Evolutionary conservation across 2,113 vertebrate genomes (phyloP), one percentile per base, ranked within the genome.

Genomic region (Passer montanus): DNA sequence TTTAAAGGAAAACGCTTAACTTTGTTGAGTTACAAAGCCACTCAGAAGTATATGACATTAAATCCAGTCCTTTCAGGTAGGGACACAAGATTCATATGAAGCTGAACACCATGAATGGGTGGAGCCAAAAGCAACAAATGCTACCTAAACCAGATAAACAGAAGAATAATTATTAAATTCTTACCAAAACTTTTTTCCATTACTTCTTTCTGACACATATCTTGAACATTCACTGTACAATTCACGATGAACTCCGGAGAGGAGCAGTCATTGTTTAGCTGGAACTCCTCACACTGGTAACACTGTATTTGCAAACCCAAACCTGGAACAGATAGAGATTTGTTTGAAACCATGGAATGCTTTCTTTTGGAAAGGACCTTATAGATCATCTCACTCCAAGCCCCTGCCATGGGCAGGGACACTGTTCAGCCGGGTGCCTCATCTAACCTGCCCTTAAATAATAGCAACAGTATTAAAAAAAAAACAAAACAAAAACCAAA

Each of bases 181-280:
- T 98, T 97, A 99, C 99, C 99, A 14, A 99, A 98, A 76, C 98
- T 98, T 97, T 99, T 98, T 90, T 99, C 98, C 97, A 99, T 98
- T 47, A 99, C 99, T 98, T 99, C 99, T 95, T 99, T 99, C 98
- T 99, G 99, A 94, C 99, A 99, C 98, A 99, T 99, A 97, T 99
- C 99, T 98, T 99, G 99, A 12, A 99, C 99, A 8, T 99, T 99
- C 93, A 99, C 99, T 0, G 99, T 99, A 96, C 99, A 99, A 96
- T 99, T 99, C 76, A 99, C 99, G 6, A 99, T 98, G 96, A 98
- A 99, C 93, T 99, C 99, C 0, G 99, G 99, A 13, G 99, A 98
- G 12, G 99, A 99, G 97, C 99, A 99, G 97, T 99, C 99, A 39
- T 98, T 98, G 60, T 99, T 99, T 44, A 99, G 98, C 90, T 98